Evolutionary conservation across 2,888 invertebrate species (phyloP).

Genomic region (Euzetes globulus): DNA sequence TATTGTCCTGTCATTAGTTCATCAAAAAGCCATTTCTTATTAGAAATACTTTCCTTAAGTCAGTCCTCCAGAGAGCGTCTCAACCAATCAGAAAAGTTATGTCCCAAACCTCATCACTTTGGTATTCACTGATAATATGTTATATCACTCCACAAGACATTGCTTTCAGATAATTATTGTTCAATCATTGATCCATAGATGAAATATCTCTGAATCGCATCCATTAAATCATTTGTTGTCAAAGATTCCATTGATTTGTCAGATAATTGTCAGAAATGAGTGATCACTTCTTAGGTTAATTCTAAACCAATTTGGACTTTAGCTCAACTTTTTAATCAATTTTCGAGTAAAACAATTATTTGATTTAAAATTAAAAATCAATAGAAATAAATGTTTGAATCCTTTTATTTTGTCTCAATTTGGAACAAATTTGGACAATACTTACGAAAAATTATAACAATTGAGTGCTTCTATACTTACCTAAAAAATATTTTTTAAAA

Average conservation of each 20-base stretch:
- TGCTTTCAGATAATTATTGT: no score
- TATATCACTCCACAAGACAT: no score
- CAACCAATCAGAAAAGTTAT: neutral
- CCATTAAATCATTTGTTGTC: no score
- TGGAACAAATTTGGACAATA: slow-evolving; percentile 4
- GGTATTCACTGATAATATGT: neutral
- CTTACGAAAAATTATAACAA: slow-evolving; percentile 9
- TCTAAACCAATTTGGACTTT: no score
- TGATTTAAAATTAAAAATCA: no score
- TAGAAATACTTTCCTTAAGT: neutral
- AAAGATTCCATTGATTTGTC: neutral
- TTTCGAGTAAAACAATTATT: no score
- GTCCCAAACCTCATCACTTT: neutral
- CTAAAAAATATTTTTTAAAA: neutral
- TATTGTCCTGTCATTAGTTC: slow-evolving; percentile 16
- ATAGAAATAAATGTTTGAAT: neutral
- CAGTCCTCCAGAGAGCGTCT: neutral
- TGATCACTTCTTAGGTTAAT: no score
- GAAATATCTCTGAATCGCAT: no score
- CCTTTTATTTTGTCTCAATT: neutral
- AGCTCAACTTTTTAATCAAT: no score
- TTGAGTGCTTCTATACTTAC: neutral
- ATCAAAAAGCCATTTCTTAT: slow-evolving; percentile 15
- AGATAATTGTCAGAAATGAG: neutral
- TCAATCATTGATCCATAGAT: no score